These are phyloP conservation scores for Mantis religiosa DNA, from an alignment of 2,888 invertebrate genomes.

Conservation along the genomic window DNA sequence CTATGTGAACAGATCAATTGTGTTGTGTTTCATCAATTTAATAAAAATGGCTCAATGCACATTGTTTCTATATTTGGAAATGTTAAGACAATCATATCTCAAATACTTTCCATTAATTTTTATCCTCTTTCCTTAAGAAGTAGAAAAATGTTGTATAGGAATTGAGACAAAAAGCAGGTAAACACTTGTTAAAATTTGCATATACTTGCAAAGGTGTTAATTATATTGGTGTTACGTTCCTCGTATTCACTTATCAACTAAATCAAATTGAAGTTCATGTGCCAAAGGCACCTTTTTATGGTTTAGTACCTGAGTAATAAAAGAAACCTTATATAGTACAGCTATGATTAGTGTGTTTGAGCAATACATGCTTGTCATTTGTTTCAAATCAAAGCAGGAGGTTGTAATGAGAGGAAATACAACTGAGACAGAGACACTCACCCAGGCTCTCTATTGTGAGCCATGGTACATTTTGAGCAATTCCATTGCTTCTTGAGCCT, in stretches of 20 bases:
- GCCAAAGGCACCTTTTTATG: neutral
- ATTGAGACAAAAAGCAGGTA: neutral
- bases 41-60: neutral
- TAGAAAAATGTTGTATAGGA: neutral
- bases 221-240: neutral
- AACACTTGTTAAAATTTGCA: neutral
- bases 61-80: neutral
- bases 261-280: neutral
- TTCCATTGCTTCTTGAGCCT: slow-evolving; percentile 84
- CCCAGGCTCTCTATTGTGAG: slow-evolving; percentile 37
- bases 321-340: neutral
- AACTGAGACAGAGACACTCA: neutral
- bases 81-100: neutral
- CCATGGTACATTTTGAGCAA: slow-evolving; percentile 70
- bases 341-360: neutral
- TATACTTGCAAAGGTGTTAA: neutral
- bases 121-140: neutral
- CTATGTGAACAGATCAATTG: neutral
- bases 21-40: neutral
- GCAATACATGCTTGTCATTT: neutral
- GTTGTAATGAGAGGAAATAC: neutral
- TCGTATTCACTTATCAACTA: neutral
- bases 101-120: neutral
- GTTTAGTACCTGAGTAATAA: neutral
- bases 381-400: neutral